Conservation (phyloP, 30 jellyfish, hydroid and myxozoan species). For the Aurelia sp. region DNA sequence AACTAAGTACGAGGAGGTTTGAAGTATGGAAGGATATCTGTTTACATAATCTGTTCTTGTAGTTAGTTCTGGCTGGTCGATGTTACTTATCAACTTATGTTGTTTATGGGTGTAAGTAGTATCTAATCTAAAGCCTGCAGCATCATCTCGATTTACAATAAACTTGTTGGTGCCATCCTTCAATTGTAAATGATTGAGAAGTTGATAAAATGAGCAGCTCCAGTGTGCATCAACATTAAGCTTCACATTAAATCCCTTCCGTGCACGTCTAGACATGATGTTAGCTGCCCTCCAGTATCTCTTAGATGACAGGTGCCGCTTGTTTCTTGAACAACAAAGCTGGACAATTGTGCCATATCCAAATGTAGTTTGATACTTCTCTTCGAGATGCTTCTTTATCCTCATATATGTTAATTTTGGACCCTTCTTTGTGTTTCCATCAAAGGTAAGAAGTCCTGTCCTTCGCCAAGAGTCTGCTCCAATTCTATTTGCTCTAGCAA, state of each 20-base stretch:
- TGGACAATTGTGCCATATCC: conserved; percentile 26
- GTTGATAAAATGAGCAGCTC: conserved; percentile 16
- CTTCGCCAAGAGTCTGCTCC: conserved; percentile 10
- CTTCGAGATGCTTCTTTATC: neutral
- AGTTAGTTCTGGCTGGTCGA: too few relatives aligned
- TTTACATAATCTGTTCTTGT: too few relatives aligned
- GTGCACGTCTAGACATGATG: conserved; percentile 6
- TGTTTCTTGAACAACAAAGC: neutral
- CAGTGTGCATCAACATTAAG: conserved; percentile 31
- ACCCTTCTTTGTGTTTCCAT: conserved; percentile 8
- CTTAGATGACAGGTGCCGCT: conserved; percentile 6
- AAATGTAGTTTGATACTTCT: conserved; percentile 3
- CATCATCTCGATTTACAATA: conserved; percentile 15
- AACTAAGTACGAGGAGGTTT: too few relatives aligned
- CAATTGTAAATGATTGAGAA: neutral
- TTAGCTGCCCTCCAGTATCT: neutral
- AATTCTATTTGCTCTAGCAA: too few relatives aligned
- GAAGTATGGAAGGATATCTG: too few relatives aligned
- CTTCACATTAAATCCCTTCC: conserved; percentile 25
- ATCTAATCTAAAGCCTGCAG: conserved; percentile 27
- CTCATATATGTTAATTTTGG: conserved; percentile 3
- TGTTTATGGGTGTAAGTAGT: neutral
- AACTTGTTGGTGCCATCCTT: conserved; percentile 14
- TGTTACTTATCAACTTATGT: too few relatives aligned
- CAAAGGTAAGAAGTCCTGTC: conserved; percentile 16